phyloP scores from a whole-genome alignment of 2,797 vertebrate genomes.

The Leptodactylus fallax region DNA sequence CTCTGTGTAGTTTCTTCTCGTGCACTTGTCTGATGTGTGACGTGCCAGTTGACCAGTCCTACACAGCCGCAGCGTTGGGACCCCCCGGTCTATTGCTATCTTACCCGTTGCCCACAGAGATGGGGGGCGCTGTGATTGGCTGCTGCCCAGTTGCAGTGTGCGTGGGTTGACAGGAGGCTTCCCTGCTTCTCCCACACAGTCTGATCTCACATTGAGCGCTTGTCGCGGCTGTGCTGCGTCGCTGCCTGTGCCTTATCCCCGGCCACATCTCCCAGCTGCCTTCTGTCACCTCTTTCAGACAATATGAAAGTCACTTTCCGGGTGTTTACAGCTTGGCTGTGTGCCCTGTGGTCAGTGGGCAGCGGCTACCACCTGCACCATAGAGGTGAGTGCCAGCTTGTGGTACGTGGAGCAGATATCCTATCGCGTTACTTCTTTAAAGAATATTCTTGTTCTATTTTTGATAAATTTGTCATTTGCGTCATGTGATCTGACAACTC shows the following conservation, averaged over 20 bases:
- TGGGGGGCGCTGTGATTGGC: conserved; percentile 35
- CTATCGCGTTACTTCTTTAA: too few relatives aligned
- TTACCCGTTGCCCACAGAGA: background rate
- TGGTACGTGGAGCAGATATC: background rate
- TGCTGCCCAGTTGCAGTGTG: conserved; percentile 42
- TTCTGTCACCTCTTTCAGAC: background rate
- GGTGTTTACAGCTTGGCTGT: conserved; percentile 8
- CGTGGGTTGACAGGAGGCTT: conserved; percentile 41
- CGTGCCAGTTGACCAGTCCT: background rate
- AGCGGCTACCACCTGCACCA: conserved; percentile 12
- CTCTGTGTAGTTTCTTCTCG: too few relatives aligned
- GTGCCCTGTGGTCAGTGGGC: conserved; percentile 31
- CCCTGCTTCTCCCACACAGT: conserved; percentile 48
- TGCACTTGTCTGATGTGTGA: too few relatives aligned
- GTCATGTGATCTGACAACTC: too few relatives aligned
- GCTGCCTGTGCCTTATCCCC: conserved; percentile 39
- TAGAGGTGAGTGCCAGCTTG: conserved; percentile 1
- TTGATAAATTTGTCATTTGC: too few relatives aligned
- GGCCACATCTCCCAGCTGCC: background rate
- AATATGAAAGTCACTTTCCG: conserved; percentile 2
- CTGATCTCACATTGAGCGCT: conserved; percentile 2
- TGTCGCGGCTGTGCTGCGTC: background rate
- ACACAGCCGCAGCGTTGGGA: background rate
- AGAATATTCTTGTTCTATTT: too few relatives aligned
- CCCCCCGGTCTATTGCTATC: background rate